These are phyloP conservation scores for Physeter macrocephalus DNA, from an alignment of 2,113 vertebrate species.

Conservation along the genomic window DNA sequence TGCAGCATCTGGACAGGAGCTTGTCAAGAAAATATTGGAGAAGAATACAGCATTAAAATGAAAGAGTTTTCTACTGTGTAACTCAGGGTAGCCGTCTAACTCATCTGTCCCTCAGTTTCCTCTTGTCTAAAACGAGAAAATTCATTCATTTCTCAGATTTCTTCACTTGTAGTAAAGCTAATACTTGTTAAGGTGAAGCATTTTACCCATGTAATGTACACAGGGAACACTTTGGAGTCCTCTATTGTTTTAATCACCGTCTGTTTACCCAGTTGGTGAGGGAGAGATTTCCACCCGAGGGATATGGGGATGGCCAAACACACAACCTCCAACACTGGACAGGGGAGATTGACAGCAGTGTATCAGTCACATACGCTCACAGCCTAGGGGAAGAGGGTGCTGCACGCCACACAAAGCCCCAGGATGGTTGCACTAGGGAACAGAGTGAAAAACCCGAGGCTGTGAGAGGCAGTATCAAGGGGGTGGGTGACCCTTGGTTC, in stretches of 20 bases:
- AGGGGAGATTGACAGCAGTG: background rate
- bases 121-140: constrained; percentile 1
- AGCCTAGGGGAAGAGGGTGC: background rate
- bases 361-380: background rate
- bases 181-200: background rate
- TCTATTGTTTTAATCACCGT: background rate
- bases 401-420: too few species aligned
- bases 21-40: background rate
- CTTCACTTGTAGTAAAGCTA: background rate
- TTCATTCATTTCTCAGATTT: background rate
- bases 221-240: background rate
- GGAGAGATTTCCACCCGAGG: background rate
- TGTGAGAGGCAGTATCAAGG: background rate
- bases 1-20: background rate
- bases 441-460: background rate
- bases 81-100: background rate
- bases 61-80: background rate
- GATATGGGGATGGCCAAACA: background rate
- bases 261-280: background rate
- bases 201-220: background rate
- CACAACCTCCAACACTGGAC: background rate
- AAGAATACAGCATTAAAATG: background rate
- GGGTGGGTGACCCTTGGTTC: background rate
- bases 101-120: background rate
- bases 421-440: background rate